Base-by-base conservation (phyloP, 2,113 vertebrate species). In the Pterocles gutturalis region DNA sequence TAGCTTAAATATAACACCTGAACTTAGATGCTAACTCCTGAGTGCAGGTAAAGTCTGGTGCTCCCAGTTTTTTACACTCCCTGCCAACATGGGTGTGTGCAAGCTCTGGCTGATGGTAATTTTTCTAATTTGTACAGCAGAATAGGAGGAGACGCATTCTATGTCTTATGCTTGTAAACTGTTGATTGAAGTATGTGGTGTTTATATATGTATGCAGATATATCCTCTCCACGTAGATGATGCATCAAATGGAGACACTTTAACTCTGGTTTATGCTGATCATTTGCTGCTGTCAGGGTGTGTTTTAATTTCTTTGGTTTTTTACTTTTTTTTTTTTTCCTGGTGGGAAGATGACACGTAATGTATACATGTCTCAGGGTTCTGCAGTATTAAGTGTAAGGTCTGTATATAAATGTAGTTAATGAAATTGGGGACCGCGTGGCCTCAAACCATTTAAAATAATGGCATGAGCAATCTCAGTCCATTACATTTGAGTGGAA, bases 401-500 rank as follows among this genome's bases (percentile, higher is more conserved):
- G 64, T 61, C 72, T 97, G 83, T 95, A 73, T 96, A 96, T 96
- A 98, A 96, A 96, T 81, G 87, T 22, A 97, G 66, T 92, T 98
- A 96, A 98, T 97, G 97, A 97, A 98, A 96, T 54, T 89, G 87
- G 93, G 93, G 95, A 96, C 93, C 31, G 1, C 62, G 78, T 92
- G 93, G 96, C 96, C 90, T 98, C 96, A 94, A 97, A 73, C 85
- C 94, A 96, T 97, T 97, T 96, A 95, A 95, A 98, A 87, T 94
- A 97, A 98, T 96, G 95, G 93, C 85, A 75, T 80, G 95, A 90
- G 87, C 93, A 97, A 92, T 97, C 94, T 97, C 85, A 95, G 61
- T 95, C 94, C 96, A 96, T 97, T 97, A 92, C 83, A 3, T 97
- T 76, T 78, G 94, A 97, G 93, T 91, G 92, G 93, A 96, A 95